Evolutionary conservation across 2,113 vertebrate genomes (phyloP).

Genomic region (Pterocles orientalis): DNA sequence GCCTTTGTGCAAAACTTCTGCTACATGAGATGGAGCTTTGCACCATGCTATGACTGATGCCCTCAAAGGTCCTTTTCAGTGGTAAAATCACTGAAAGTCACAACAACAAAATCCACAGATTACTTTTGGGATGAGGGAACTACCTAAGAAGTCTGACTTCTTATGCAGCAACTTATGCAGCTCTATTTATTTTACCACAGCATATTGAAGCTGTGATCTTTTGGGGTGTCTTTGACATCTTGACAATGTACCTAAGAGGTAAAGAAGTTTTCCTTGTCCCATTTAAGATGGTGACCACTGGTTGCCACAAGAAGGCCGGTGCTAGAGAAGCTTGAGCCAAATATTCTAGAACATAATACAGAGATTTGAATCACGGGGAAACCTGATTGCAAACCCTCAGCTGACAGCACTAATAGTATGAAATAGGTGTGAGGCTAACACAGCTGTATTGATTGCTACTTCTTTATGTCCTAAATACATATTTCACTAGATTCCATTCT

Average conservation of each 20-base stretch:
- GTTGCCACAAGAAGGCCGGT: background rate
- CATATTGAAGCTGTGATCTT: background rate
- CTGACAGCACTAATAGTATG: background rate
- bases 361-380: background rate
- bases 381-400: background rate
- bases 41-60: background rate
- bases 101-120: background rate
- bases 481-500: background rate
- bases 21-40: background rate
- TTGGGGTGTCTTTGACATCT: background rate
- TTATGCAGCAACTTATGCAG: too few relatives aligned
- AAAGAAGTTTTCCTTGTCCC: background rate
- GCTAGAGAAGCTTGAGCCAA: background rate
- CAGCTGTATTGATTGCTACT: background rate
- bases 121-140: background rate
- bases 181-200: background rate
- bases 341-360: background rate
- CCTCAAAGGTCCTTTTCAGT: background rate
- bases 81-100: background rate
- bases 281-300: background rate
- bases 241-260: background rate
- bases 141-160: background rate
- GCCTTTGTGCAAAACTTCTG: background rate
- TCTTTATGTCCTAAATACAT: background rate
- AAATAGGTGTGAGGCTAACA: background rate